Evolutionary conservation across 2,113 vertebrate genomes (phyloP).

Genomic region (Myanophis thanlyinensis): DNA sequence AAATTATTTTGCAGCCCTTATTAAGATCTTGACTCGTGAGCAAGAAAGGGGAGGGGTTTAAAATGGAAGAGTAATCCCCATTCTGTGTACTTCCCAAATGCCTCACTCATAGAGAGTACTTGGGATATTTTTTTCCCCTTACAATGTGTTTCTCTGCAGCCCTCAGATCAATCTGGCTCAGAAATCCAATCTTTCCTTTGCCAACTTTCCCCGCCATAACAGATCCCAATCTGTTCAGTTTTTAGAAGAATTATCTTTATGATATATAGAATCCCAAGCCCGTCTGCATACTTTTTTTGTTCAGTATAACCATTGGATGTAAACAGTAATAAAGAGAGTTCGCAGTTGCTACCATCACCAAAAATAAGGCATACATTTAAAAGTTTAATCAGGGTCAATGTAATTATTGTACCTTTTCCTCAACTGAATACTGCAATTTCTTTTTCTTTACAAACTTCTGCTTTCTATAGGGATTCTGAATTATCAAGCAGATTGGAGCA

Average conservation of each 20-base stretch:
- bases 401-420: neutral
- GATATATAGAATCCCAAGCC: neutral
- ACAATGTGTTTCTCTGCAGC: neutral
- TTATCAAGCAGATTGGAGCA: neutral
- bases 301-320: neutral
- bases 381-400: neutral
- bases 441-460: neutral
- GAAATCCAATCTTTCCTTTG: neutral
- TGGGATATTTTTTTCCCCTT: neutral
- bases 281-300: neutral
- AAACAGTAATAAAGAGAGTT: neutral
- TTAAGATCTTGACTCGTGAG: neutral
- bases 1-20: neutral
- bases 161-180: neutral
- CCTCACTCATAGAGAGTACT: neutral
- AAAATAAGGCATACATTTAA: neutral
- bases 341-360: neutral
- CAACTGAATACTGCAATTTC: fast-evolving
- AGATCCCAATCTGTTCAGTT: neutral
- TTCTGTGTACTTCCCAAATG: neutral
- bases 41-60: neutral
- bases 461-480: neutral
- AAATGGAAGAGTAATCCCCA: neutral
- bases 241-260: neutral
- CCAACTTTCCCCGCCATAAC: neutral